Base-by-base conservation (phyloP, 2,797 vertebrate species). In the Furcifer pardalis region DNA sequence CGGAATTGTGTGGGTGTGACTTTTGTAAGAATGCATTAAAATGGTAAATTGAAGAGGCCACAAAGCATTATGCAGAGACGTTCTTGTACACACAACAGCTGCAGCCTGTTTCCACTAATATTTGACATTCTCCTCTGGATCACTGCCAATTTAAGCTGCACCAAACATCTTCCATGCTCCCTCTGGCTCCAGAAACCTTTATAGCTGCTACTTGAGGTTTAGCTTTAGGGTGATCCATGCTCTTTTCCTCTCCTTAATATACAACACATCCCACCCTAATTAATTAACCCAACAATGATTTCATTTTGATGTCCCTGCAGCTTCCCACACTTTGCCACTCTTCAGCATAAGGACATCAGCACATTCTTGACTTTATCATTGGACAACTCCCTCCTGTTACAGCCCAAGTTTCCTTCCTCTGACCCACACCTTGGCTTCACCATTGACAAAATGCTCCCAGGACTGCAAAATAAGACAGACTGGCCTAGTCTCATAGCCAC, bases 311-410 rank as follows among this genome's bases (percentile, higher is more conserved):
- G 66, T 88, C 92, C 79, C 84, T 92, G 94, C 93, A 93, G 94
- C 95, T 96, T 95, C 95, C 96, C 95, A 96, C 96, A 95, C 92
- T 94, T 88, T 91, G 93, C 94, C 94, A 86, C 89, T 88, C 7
- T 85, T 87, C 87, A 93, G 89, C 86, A 90, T 90, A 86, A 93
- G 91, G 91, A 95, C 92, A 91, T 97, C 97, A 97, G 96, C 96
- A 94, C 96, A 97, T 97, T 97, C 96, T 95, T 95, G 81, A 93
- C 91, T 95, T 95, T 94, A 95, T 95, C 94, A 87, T 91, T 96
- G 91, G 91, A 95, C 95, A 95, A 95, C 96, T 96, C 96, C 96
- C 95, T 96, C 94, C 87, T 92, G 82, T 86, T 93, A 94, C 94
- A 88, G 87, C 90, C 87, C 93, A 95, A 80, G 91, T 94, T 91